Conservation (phyloP, 1,140 invertebrate species). For the Zelostemma sp. region DNA sequence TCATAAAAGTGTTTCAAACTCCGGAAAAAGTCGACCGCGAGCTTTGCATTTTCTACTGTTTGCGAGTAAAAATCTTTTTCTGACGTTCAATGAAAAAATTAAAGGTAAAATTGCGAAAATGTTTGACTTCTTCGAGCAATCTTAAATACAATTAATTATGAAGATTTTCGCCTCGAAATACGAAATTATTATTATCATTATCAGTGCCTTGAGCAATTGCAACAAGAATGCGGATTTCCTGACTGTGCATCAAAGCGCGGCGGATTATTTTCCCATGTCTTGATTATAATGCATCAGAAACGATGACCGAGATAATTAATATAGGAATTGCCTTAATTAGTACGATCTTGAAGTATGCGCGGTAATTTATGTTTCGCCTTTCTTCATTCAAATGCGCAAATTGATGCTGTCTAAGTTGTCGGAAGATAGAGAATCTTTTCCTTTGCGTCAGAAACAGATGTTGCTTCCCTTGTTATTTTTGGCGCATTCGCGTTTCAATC, state of each 20-base stretch:
- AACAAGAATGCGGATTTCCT: constrained; percentile 35
- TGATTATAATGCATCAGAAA: constrained; percentile 46
- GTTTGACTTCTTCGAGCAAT: too few species aligned
- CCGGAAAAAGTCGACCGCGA: too few species aligned
- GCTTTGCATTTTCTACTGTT: too few species aligned
- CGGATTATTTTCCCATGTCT: constrained; percentile 42
- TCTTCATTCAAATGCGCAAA: constrained; percentile 20
- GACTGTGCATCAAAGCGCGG: constrained; percentile 34
- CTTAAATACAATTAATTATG: too few species aligned
- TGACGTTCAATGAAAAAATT: too few species aligned
- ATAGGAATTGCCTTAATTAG: constrained; percentile 45
- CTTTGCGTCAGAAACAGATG: constrained; percentile 48
- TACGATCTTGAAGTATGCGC: constrained; percentile 35
- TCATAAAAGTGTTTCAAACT: too few species aligned
- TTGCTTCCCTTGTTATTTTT: constrained; percentile 33
- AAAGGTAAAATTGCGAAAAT: too few species aligned
- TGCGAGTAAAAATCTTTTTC: too few species aligned
- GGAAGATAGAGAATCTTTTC: constrained; percentile 48
- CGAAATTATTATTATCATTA: too few species aligned
- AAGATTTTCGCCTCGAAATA: too few species aligned
- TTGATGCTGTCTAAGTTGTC: constrained; percentile 49
- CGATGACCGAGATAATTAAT: constrained; percentile 39
- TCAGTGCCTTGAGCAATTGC: too few species aligned
- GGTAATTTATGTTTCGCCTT: constrained; percentile 16
- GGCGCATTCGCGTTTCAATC: constrained; percentile 42